Base-by-base conservation (phyloP, 2,113 vertebrate genomes). In the Vicugna pacos region DNA sequence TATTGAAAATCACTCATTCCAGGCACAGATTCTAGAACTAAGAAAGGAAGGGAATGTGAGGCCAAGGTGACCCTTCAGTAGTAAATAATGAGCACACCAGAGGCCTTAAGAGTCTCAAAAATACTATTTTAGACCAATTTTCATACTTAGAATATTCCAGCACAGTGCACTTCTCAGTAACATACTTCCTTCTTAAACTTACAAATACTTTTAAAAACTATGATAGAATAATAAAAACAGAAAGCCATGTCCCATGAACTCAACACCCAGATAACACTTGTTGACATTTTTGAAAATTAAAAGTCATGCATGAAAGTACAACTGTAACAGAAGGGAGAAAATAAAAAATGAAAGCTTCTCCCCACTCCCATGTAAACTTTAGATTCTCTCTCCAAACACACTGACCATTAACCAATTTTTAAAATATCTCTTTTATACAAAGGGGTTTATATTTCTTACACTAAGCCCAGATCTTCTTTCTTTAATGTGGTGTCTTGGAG, bases 271-370 rank as follows among this genome's bases (percentile, higher is more conserved):
- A 62, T 56, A 87, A 70, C 3, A 70, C 28, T 30, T 84, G 42
- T 24, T 60, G 64, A 35, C 9, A n/a, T 73, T 96, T 77, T 38
- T 5, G 50, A 65, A 62, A 69, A 80, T 42, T 42, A 64, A 81
- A 93, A 96, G 65, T 26, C 82, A 86, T 13, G 15, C 3, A 69
- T 42, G n/a, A 97, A 88, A 92, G n/a, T 48, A 48, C 5, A 69
- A 22, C 30, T 42, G 76, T 32, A 70, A n/a, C 12, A 88, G 46
- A 69, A 80, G 67, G 30, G 38, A 65, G 62, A 86, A 92, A 50
- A n/a, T 58, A 15, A 93, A 95, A 91, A 93, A 16, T 54, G 24
- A 89, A 81, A 62, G 4, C 24, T 1, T 67, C 65, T 76, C 17
- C 48, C 17, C 8, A 16, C 1, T 5, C n/a, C 58, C 10, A 14